phyloP scores from a whole-genome alignment of 2,113 vertebrate species.

The Regulus satrapa region DNA sequence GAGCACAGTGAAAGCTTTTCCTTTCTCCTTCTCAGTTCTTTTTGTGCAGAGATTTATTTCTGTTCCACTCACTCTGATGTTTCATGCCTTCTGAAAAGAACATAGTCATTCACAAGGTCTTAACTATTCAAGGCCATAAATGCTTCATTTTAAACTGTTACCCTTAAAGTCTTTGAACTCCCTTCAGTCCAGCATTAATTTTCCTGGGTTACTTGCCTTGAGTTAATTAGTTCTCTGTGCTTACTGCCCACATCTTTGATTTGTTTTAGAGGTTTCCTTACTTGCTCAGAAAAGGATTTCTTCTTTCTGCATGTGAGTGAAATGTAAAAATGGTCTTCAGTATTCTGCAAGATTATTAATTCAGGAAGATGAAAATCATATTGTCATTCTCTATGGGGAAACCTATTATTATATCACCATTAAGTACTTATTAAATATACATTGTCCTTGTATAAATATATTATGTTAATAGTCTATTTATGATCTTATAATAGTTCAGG shows the following conservation, averaged over 20 bases:
- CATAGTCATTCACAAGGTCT: not conserved
- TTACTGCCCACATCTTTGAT: slow-evolving; percentile 26
- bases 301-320: not conserved
- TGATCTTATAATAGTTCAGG: slow-evolving; percentile 17
- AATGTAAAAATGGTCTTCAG: slow-evolving; percentile 3
- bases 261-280: slow-evolving; percentile 37
- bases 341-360: slow-evolving; percentile 45
- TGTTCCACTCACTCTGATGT: not conserved
- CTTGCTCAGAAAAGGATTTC: not conserved
- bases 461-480: slow-evolving; percentile 28
- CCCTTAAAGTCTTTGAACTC: slow-evolving; percentile 8
- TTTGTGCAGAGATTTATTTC: not conserved
- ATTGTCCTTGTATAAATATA: slow-evolving; percentile 45
- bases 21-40: not conserved
- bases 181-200: not conserved
- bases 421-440: slow-evolving; percentile 49
- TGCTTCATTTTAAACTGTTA: not conserved
- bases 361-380: slow-evolving; percentile 43
- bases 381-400: not conserved
- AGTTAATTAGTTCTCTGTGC: slow-evolving; percentile 35
- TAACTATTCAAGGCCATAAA: slow-evolving; percentile 1
- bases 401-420: slow-evolving; percentile 54
- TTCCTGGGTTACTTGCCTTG: not conserved
- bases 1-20: not conserved
- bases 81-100: not conserved